phyloP scores from a whole-genome alignment of 2,113 vertebrate genomes.

The Thymallus thymallus region DNA sequence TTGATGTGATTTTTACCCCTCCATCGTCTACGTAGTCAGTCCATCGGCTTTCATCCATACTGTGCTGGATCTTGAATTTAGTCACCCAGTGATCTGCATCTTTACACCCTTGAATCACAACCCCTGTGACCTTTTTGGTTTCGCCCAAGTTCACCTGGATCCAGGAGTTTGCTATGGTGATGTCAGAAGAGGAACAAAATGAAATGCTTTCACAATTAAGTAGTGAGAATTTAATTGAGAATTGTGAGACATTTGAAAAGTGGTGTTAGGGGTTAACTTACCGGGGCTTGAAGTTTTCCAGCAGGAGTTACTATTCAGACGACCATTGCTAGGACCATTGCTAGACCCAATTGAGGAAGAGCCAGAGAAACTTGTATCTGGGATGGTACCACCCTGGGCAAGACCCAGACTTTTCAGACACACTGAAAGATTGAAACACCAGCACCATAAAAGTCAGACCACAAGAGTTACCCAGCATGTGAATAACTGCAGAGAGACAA shows the following conservation, averaged over 20 bases:
- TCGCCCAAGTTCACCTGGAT: conserved; percentile 69
- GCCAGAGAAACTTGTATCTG: conserved; percentile 62
- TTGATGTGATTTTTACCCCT: conserved; percentile 42
- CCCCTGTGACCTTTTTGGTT: conserved; percentile 71
- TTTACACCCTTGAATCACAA: conserved; percentile 74
- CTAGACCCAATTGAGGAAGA: conserved; percentile 58
- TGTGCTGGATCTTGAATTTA: conserved; percentile 72
- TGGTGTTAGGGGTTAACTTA: not conserved
- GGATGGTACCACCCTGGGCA: conserved; percentile 48
- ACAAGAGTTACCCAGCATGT: not conserved
- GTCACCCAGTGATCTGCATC: conserved; percentile 69
- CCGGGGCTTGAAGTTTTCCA: conserved; percentile 59
- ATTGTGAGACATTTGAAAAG: too few relatives aligned
- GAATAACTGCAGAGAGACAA: too few relatives aligned
- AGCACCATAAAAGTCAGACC: not conserved
- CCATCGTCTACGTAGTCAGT: conserved; percentile 65
- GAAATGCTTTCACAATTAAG: too few relatives aligned
- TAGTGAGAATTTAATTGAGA: too few relatives aligned
- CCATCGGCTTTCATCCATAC: conserved; percentile 63
- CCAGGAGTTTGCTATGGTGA: conserved; percentile 65
- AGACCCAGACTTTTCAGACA: conserved; percentile 74
- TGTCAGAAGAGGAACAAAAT: conserved; percentile 30
- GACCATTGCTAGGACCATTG: too few relatives aligned
- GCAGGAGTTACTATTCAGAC: conserved; percentile 68
- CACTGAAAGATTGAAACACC: conserved; percentile 50